Conservation (phyloP, 2,797 vertebrate species). For the Octomys mimax region DNA sequence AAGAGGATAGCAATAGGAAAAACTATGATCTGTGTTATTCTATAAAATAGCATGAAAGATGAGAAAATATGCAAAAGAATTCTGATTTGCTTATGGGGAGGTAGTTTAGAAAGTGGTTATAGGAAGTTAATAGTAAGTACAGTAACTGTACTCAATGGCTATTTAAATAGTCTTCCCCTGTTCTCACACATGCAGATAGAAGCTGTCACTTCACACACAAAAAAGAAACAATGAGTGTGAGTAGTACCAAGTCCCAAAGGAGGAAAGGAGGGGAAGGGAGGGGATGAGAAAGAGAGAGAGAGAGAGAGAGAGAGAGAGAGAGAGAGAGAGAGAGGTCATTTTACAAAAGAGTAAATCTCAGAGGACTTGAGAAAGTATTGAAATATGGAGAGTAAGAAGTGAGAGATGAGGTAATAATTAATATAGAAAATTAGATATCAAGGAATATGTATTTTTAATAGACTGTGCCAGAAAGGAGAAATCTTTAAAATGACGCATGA, state of each 20-base stretch:
- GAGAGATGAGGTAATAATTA: background rate
- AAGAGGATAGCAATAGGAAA: background rate
- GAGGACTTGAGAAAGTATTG: background rate
- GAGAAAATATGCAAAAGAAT: background rate
- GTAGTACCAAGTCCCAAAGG: background rate
- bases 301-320: background rate
- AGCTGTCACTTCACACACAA: background rate
- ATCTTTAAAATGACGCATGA: background rate
- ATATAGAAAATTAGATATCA: background rate
- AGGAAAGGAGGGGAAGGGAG: fast-evolving
- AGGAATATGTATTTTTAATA: background rate
- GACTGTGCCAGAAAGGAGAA: background rate
- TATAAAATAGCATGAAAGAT: background rate
- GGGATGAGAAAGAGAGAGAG: background rate
- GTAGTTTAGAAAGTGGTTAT: background rate
- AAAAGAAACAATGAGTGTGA: background rate
- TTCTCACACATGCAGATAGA: background rate
- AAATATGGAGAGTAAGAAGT: background rate
- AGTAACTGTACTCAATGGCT: background rate
- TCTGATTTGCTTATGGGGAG: background rate
- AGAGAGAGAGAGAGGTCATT: background rate
- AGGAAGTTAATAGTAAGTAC: background rate
- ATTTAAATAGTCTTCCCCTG: background rate
- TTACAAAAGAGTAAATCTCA: background rate
- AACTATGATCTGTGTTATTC: background rate